Base-by-base conservation (phyloP, 2,797 vertebrate species). In the Harpagifer antarcticus region DNA sequence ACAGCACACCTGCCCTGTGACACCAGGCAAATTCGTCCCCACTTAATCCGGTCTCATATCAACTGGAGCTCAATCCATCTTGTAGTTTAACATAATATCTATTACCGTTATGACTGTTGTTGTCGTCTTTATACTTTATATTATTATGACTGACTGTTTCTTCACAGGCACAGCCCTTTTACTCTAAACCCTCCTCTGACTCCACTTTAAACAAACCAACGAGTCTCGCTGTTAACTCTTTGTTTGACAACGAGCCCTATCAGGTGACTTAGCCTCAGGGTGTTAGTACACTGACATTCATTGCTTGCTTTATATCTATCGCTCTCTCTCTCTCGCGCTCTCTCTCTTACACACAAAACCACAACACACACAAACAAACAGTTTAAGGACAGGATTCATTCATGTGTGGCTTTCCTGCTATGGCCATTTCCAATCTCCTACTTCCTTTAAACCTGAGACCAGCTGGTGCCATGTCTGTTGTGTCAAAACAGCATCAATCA, bases 1-100 rank as follows among this genome's bases (percentile, higher is more conserved):
- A 10, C 15, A 33, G 59, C 77, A 37, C 91, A 94, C 93, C 92
- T 90, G 89, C 84, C 50, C 76, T 48, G 10, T 78, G 77, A 89
- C 70, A 90, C 62, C 37, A 72, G 72, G 48, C 79, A 86, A 37
- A 78, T 65, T 59, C 33, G 66, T 73, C 77, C 60, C 6, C 68
- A 60, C 52, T 68, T 62, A 60, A 31, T 43, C 82, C 15, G 33
- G 6, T 53, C 52, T 74, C 54, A 55, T 42, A 20, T 33, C 59
- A 52, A 72, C 37, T 49, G 54, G 56, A 81, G 83, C 62, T 70
- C 37, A 10, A 37, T 74, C 53, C 37, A 44, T 72, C 23, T 33
- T 16, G 0, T 19, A 77, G 8, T 17, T 45, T 74, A 42, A 27
- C 23, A 33, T 42, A 19, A 56, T 59, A 62, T 68, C 53, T 42